phyloP scores from a whole-genome alignment of 2,113 vertebrate species.

The Indicator maculatus region DNA sequence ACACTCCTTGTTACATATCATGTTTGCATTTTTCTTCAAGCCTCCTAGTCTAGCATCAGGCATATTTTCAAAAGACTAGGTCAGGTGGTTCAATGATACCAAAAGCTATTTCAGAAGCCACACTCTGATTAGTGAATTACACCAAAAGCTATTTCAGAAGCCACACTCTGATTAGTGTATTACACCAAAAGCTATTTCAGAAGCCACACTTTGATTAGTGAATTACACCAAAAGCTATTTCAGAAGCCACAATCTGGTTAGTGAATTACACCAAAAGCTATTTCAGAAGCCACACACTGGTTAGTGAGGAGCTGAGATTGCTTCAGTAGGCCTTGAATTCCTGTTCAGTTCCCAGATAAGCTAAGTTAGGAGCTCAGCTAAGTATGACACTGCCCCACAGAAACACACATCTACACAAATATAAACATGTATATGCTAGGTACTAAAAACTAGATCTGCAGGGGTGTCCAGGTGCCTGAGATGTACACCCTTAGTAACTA shows the following conservation, averaged over 20 bases:
- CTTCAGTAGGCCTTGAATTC: background rate
- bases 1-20: background rate
- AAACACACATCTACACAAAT: fast-evolving
- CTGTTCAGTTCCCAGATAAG: background rate
- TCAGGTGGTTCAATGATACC: background rate
- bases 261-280: background rate
- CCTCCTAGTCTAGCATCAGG: background rate
- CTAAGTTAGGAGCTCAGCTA: background rate
- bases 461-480: background rate
- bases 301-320: background rate
- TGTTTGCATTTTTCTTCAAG: background rate
- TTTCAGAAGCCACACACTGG: background rate
- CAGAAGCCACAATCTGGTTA: background rate
- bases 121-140: background rate
- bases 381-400: background rate
- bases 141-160: background rate
- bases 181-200: background rate
- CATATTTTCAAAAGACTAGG: background rate
- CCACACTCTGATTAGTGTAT: background rate
- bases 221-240: background rate
- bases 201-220: background rate
- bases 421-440: background rate
- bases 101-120: background rate
- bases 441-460: background rate
- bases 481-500: background rate